phyloP scores from a whole-genome alignment of 2,113 vertebrate genomes.

The Myrmophylax atrothorax region DNA sequence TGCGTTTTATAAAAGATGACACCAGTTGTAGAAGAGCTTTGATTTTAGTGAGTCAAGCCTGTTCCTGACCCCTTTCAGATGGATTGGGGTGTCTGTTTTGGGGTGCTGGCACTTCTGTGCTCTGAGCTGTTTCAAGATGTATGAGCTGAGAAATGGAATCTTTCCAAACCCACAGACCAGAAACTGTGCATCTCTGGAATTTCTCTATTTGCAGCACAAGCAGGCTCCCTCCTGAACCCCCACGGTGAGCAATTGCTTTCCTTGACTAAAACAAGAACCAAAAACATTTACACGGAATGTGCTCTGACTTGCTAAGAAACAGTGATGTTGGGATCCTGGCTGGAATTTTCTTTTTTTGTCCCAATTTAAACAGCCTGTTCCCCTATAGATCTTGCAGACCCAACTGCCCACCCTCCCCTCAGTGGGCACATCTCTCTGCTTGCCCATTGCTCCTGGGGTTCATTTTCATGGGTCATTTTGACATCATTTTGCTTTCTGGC shows the following conservation, averaged over 20 bases:
- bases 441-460: background rate
- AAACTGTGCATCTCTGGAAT: background rate
- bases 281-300: rapidly evolving
- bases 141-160: background rate
- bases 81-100: background rate
- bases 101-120: rapidly evolving
- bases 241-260: background rate
- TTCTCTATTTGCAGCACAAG: background rate
- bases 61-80: background rate
- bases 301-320: background rate
- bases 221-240: background rate
- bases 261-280: background rate
- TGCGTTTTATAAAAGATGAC: background rate
- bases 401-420: background rate
- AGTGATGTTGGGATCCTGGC: background rate
- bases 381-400: background rate
- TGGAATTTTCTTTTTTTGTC: background rate
- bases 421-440: rapidly evolving
- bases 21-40: background rate
- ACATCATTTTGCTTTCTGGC: rapidly evolving
- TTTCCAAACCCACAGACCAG: background rate
- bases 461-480: background rate
- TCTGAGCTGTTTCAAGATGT: background rate
- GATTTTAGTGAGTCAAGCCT: background rate
- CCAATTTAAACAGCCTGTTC: background rate